Conservation (phyloP, 2,113 vertebrate genomes). For the Ageneiosus marmoratus region DNA sequence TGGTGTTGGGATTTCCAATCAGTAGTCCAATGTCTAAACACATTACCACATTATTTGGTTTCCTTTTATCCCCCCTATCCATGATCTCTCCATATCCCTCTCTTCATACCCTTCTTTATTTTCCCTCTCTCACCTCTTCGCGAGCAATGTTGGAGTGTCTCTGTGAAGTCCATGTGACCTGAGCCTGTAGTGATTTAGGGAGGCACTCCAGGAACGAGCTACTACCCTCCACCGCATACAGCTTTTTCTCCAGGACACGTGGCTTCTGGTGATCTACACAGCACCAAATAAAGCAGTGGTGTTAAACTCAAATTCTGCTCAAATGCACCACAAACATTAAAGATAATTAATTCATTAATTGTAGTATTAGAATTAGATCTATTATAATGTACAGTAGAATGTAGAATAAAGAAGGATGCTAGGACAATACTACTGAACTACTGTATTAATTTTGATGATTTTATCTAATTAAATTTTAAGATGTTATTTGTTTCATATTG, state of each 20-base stretch:
- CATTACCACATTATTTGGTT: not conserved
- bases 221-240: conserved; percentile 91
- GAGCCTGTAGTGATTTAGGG: conserved; percentile 92
- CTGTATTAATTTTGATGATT: not conserved
- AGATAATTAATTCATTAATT: not conserved
- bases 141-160: conserved; percentile 70
- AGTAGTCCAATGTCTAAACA: too few relatives aligned
- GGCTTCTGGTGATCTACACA: conserved; percentile 78
- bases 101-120: not conserved
- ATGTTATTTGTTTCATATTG: not conserved
- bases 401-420: not conserved
- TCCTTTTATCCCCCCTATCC: not conserved
- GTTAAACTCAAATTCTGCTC: not conserved
- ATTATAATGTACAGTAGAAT: not conserved
- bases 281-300: conserved; percentile 50
- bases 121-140: conserved; percentile 75
- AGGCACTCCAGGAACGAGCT: conserved; percentile 91
- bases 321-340: not conserved
- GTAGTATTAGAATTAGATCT: not conserved
- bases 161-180: conserved; percentile 88
- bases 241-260: conserved; percentile 79
- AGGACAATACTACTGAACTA: not conserved
- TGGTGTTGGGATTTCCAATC: too few relatives aligned
- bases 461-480: not conserved
- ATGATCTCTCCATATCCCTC: not conserved